Percentiles rank a stretch among this genome's conserved stretches.
Evolutionary conservation across 2,888 invertebrate genomes (phyloP).

Genomic region (Chrysomela aeneicollis): DNA sequence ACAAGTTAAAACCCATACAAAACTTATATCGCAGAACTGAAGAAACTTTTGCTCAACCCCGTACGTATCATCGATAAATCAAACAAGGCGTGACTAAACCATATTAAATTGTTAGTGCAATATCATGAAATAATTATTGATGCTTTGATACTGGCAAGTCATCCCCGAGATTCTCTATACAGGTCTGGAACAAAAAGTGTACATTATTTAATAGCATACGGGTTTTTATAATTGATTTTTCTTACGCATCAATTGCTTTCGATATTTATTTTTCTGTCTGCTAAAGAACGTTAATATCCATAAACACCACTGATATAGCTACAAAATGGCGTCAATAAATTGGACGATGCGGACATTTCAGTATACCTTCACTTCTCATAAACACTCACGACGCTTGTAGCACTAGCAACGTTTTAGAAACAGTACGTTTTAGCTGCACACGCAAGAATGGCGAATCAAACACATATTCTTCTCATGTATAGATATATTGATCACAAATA

Average conservation of each 20-base stretch:
- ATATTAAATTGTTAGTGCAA: background rate
- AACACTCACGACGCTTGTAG: too few relatives aligned
- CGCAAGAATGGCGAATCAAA: too few relatives aligned
- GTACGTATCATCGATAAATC: background rate
- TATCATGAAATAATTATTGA: background rate
- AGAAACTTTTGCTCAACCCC: too few relatives aligned
- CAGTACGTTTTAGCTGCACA: too few relatives aligned
- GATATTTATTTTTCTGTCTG: background rate
- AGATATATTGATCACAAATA: too few relatives aligned
- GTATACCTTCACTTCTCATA: too few relatives aligned
- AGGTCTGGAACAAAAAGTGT: background rate
- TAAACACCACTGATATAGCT: background rate
- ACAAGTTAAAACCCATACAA: too few relatives aligned
- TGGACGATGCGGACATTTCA: too few relatives aligned
- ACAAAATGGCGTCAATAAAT: too few relatives aligned
- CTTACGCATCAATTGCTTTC: background rate
- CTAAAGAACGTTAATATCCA: background rate
- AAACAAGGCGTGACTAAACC: background rate
- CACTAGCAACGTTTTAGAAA: too few relatives aligned
- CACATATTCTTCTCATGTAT: too few relatives aligned
- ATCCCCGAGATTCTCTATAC: background rate
- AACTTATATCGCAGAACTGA: too few relatives aligned
- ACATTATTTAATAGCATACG: background rate
- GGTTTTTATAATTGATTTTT: background rate
- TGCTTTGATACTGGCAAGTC: background rate